A percentile compares a stretch with the other conserved stretches of the same genome.
Conservation (phyloP, 1,140 invertebrate genomes). For the Cherax quadricarinatus region DNA sequence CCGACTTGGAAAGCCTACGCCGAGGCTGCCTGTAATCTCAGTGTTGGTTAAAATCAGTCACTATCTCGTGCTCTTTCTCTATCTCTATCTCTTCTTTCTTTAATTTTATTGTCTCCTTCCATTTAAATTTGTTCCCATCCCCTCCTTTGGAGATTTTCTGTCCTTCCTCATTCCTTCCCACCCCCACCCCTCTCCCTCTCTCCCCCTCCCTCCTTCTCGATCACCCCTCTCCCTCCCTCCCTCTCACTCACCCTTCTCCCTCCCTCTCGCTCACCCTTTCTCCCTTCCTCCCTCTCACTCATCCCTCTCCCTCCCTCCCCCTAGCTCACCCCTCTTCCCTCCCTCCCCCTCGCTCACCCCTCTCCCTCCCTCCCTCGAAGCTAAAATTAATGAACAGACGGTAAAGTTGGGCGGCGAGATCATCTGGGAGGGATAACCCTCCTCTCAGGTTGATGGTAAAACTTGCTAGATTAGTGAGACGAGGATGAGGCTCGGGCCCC, state of each 20-base stretch:
- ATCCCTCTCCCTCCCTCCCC: not conserved
- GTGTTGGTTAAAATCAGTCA: too few species aligned
- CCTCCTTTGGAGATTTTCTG: too few species aligned
- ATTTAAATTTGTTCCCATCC: not conserved
- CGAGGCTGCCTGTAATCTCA: too few species aligned
- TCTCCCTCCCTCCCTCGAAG: not conserved
- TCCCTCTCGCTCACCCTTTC: not conserved
- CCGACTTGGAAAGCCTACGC: too few species aligned
- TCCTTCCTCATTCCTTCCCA: too few species aligned
- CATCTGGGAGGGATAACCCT: conserved; percentile 4
- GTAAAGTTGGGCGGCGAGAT: not conserved
- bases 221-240: not conserved
- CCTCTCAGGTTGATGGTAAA: too few species aligned
- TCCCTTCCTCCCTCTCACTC: not conserved
- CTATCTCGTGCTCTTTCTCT: not conserved
- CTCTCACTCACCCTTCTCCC: not conserved
- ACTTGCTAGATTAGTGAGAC: too few species aligned
- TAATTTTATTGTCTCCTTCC: not conserved
- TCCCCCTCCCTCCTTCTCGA: not conserved
- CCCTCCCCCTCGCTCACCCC: not conserved
- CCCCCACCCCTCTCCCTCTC: not conserved
- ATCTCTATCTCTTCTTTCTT: not conserved
- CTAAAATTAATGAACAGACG: too few species aligned
- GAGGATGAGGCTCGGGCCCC: too few species aligned
- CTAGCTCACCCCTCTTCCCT: not conserved